phyloP scores from a whole-genome alignment of 23 tunicate genomes.

The Botrylloides violaceus region DNA sequence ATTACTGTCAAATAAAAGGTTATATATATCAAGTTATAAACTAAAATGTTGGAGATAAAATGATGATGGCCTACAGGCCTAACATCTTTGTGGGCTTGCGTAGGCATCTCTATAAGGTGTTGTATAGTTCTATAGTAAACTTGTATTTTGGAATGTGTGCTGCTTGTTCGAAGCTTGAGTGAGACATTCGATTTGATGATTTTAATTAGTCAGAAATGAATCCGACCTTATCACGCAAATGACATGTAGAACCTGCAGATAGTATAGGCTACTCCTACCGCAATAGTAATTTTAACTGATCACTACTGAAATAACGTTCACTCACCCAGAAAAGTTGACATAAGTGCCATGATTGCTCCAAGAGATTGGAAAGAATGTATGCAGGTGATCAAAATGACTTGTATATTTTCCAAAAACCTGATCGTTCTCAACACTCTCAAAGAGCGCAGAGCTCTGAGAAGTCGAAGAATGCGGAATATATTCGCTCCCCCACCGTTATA shows the following conservation, averaged over 20 bases:
- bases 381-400: slow-evolving; percentile 82
- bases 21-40: too few relatives aligned
- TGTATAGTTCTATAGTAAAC: too few relatives aligned
- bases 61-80: too few relatives aligned
- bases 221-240: too few relatives aligned
- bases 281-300: background rate
- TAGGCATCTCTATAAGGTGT: too few relatives aligned
- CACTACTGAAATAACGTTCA: background rate
- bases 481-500: slow-evolving; percentile 75
- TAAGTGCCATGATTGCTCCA: slow-evolving; percentile 80
- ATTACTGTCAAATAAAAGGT: too few relatives aligned
- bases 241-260: background rate
- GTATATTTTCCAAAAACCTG: slow-evolving; percentile 83
- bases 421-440: slow-evolving; percentile 80
- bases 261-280: background rate
- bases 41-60: too few relatives aligned
- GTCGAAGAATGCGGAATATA: slow-evolving; percentile 66
- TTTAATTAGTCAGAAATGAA: too few relatives aligned
- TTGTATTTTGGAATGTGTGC: too few relatives aligned
- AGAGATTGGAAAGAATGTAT: slow-evolving; percentile 83
- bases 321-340: slow-evolving; percentile 70
- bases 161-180: too few relatives aligned
- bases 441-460: slow-evolving; percentile 69
- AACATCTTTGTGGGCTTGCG: too few relatives aligned
- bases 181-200: too few relatives aligned